Percentiles rank a stretch among this genome's conserved stretches.
Evolutionary conservation across 2,888 invertebrate genomes (phyloP).

Genomic region (Phengaris arion): DNA sequence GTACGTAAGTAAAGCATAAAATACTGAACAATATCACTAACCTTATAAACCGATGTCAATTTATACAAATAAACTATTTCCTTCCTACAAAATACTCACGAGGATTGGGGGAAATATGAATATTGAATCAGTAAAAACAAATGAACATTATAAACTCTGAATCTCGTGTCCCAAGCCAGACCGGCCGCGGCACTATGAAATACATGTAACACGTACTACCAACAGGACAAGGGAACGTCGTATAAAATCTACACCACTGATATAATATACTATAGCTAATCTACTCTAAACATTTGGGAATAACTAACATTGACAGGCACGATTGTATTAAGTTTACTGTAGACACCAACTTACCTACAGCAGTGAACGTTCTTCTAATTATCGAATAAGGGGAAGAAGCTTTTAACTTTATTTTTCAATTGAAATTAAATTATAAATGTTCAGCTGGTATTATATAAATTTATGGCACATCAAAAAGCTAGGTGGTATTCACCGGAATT

Average conservation of each 20-base stretch:
- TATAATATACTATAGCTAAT: slow-evolving; percentile 43
- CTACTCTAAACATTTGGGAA: slow-evolving; percentile 40
- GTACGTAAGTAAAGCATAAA: neutral
- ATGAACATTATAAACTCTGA: neutral
- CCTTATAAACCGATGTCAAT: neutral
- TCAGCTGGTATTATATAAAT: neutral
- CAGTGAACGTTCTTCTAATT: neutral
- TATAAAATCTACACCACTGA: slow-evolving; percentile 73
- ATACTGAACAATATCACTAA: slow-evolving; percentile 27
- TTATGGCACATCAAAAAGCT: slow-evolving; percentile 8
- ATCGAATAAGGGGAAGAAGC: neutral
- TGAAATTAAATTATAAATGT: neutral
- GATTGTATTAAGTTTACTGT: slow-evolving; percentile 49
- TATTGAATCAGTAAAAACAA: neutral
- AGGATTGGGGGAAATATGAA: neutral
- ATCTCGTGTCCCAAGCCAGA: slow-evolving; percentile 20
- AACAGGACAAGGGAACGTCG: slow-evolving; percentile 62
- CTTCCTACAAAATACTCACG: neutral
- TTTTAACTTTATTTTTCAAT: too few species aligned
- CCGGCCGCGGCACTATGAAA: slow-evolving; percentile 25
- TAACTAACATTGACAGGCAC: slow-evolving; percentile 60
- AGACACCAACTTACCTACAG: neutral
- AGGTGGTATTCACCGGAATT: neutral
- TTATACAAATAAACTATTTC: neutral
- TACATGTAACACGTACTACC: slow-evolving; percentile 48